Conservation (phyloP, 2,888 invertebrate species). For the Perdita meconis region DNA sequence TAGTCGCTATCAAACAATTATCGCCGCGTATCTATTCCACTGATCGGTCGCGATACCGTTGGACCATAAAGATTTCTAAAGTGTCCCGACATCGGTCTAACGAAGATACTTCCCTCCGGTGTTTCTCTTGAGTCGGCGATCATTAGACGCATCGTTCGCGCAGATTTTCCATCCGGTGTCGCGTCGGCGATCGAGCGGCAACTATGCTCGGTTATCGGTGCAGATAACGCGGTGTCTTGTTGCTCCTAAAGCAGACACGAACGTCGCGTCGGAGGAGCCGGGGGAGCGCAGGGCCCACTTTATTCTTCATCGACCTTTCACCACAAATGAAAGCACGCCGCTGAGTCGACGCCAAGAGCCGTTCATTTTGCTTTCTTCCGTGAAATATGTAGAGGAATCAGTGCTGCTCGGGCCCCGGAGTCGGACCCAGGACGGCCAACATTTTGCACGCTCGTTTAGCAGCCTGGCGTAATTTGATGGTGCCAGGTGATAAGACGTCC, state of each 20-base stretch:
- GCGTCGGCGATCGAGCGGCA: too few relatives aligned
- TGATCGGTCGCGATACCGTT: too few relatives aligned
- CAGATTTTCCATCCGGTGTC: background rate
- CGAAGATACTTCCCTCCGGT: background rate
- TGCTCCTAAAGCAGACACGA: constrained; percentile 22
- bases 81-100: background rate
- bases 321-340: constrained; percentile 56
- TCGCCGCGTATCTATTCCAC: background rate
- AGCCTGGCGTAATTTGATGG: constrained; percentile 48
- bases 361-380: constrained; percentile 55
- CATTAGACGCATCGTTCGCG: background rate
- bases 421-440: too few relatives aligned
- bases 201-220: too few relatives aligned
- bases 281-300: constrained; percentile 42
- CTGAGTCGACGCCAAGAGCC: constrained; percentile 11
- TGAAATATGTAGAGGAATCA: constrained; percentile 43
- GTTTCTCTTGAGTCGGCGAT: background rate
- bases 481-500: constrained; percentile 61
- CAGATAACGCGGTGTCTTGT: constrained; percentile 22
- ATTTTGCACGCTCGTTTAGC: constrained; percentile 33
- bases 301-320: constrained; percentile 59
- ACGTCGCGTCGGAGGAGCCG: background rate
- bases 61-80: background rate
- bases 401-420: constrained; percentile 22
- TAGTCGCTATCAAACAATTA: background rate